Base-by-base conservation (phyloP, 2,888 invertebrate genomes). In the Mycalesis mineus region DNA sequence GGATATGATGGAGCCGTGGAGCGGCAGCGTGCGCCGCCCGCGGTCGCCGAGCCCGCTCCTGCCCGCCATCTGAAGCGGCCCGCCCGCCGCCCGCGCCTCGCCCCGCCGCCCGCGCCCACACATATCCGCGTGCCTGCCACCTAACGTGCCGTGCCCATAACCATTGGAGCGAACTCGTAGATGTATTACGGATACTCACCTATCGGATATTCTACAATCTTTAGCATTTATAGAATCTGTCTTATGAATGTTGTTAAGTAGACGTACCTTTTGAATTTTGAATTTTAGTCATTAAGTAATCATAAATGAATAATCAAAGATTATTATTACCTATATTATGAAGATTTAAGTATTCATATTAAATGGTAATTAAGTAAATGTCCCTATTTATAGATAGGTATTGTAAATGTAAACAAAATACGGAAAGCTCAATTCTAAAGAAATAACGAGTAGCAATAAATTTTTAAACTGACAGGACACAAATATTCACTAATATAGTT, bases 1-100 rank as follows among this genome's bases (percentile, higher is more conserved):
- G 91, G 88, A 91, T 91, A 88, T 91, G 91, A 91, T 91, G 90
- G 86, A 85, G 78, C 89, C 89, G 83, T 77, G 85, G 78, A 91
- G 91, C 91, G 81, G 87, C 79, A 80, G 82, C 72, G 80, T 83
- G 75, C 79, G 82, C 75, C 85, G 85, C 69, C 78, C 80, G 77
- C 83, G 84, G 66, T 86, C 69, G 63, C 72, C 69, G 59, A 87
- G 88, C 76, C 88, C 88, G 71, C 83, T 88, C 72, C 85, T 88
- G 78, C 79, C 84, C 68, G 75, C 80, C 66, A 79, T 84, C 68
- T 88, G 81, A 85, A 74, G 52, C 59, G 63, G 41, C 57, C 56
- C 61, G 63, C 52, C 22, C 66, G 33, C 57, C 55, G 39, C 14
- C 42, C 44, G 36, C 9, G 53, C 39, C 41, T 53, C n/a, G 7